Conservation (phyloP, 2,797 vertebrate species). For the Esox lucius region DNA sequence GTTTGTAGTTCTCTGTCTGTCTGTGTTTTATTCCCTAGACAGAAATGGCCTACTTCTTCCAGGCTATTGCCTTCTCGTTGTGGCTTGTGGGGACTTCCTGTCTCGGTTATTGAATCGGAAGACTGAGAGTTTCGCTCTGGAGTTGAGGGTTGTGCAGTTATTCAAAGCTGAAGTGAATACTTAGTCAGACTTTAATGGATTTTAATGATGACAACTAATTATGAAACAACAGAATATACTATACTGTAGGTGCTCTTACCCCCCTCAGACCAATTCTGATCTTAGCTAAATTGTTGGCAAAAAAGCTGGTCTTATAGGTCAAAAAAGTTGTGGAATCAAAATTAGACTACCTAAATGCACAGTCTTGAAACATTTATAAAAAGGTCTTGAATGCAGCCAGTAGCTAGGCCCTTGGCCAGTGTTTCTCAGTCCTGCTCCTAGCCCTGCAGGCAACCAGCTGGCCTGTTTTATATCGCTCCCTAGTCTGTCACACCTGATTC, state of each 20-base stretch:
- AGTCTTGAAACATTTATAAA: too few species aligned
- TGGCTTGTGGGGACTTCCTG: constrained; percentile 57
- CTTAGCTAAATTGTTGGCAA: too few species aligned
- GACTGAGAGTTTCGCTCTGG: constrained; percentile 14
- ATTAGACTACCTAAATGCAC: too few species aligned
- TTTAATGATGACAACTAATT: constrained; percentile 29
- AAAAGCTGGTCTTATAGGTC: too few species aligned
- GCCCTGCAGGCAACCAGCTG: too few species aligned
- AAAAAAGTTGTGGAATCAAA: too few species aligned
- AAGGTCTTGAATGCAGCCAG: too few species aligned
- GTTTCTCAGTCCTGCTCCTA: too few species aligned
- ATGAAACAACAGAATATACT: constrained; percentile 21
- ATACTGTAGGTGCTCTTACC: background rate
- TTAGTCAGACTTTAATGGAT: constrained; percentile 43
- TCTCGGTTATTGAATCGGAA: constrained; percentile 56
- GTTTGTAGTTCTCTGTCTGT: constrained; percentile 29
- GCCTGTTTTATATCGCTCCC: too few species aligned
- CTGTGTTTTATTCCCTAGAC: constrained; percentile 31
- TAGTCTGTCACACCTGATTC: too few species aligned
- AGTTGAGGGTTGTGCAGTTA: constrained; percentile 12
- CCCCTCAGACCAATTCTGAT: too few species aligned
- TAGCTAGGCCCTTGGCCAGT: too few species aligned
- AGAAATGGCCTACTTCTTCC: constrained; percentile 24
- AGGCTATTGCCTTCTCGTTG: constrained; percentile 58
- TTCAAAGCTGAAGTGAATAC: constrained; percentile 48